Conservation (phyloP, 2,113 vertebrate genomes). For the Scytalopus superciliaris region DNA sequence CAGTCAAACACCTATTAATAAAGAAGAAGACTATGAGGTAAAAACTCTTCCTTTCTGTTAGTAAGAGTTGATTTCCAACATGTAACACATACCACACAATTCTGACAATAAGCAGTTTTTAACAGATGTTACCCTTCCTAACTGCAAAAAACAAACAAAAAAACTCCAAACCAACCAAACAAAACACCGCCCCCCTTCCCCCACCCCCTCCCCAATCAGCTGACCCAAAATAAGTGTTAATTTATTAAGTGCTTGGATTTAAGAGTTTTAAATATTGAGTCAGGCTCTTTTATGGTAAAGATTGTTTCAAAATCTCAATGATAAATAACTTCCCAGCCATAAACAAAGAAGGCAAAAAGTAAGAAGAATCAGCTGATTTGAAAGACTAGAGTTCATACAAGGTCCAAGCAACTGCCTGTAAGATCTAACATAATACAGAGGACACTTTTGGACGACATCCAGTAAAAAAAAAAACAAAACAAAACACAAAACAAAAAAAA, state of each 20-base stretch:
- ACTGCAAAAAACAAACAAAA: background rate
- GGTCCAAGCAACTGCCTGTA: background rate
- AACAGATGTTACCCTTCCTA: background rate
- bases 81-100: background rate
- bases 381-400: background rate
- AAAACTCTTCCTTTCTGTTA: background rate
- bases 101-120: background rate
- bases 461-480: background rate
- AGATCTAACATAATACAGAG: background rate
- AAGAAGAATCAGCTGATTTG: background rate
- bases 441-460: background rate
- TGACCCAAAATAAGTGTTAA: background rate
- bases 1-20: background rate
- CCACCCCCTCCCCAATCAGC: too few relatives aligned
- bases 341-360: background rate
- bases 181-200: too few relatives aligned
- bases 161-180: background rate
- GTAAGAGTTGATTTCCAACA: background rate
- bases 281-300: background rate
- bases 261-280: background rate
- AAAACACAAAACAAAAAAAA: too few relatives aligned
- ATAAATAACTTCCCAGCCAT: background rate
- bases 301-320: background rate
- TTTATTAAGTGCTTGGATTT: background rate
- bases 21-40: background rate